Evolutionary conservation across 2,888 invertebrate species (phyloP), one percentile per base, ranked within the genome.

Genomic region (Leucophora obtusa): DNA sequence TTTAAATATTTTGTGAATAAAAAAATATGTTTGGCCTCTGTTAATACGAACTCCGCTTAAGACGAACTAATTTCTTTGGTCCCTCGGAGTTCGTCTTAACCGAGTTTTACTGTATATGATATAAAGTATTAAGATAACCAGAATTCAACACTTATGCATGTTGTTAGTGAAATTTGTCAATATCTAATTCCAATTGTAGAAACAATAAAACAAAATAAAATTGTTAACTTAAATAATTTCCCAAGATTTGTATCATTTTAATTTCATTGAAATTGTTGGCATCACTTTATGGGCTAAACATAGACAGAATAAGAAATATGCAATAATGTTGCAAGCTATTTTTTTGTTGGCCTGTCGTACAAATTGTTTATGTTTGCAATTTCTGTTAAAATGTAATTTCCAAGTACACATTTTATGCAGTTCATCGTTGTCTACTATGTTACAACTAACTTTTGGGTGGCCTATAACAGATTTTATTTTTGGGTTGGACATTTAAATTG

Each of bases 361-460:
- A 60, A 53, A 59, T 15, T 43, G 53, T 60, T 66, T 47, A 50
- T 10, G 33, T 21, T 60, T 71, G 59, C 65, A 68, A 15, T 54
- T 54, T 69, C 58, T 69, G 47, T 47, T 65, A 10, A 63, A 58
- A 38, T 43, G 54, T 47, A 71, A 60, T 71, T 71, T 71, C 51
- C 69, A 63, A 65, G 65, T 53, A 10, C 24, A 18, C 6, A 50
- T 47, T 62, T 50, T 50, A 15, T 28, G 28, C 28, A 28, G 7
- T 28, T 28, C 28, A 50, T 28, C 24, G 14, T 15, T 17, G 33
- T 17, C 24, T 43, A n/a, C 17, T 59, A 18, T 17, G 18, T 24
- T 47, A 6, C 62, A n/a, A 47, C 11, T 47, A 73, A 59, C 28
- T 56, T 63, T 69, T 58, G 59, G 51, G 33, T 75, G 75, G 71